Evolutionary conservation across 1,140 invertebrate species (phyloP).

Genomic region (Bombus terrestris): DNA sequence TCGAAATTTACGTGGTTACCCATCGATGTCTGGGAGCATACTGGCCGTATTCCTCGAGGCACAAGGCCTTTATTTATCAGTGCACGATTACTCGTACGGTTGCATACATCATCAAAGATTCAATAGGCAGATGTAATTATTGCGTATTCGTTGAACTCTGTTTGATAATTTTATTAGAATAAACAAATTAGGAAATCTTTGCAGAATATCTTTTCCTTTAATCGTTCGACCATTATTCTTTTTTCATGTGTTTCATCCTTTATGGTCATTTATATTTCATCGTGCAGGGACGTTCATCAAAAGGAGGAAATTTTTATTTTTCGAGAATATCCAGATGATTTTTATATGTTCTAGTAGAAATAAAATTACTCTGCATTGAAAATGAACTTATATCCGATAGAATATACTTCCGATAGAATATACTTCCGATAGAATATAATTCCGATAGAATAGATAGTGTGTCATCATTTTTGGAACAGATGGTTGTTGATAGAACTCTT

Average conservation of each 20-base stretch:
- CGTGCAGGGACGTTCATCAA: not conserved
- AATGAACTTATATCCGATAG: no score
- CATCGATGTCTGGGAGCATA: slow-evolving; percentile 51
- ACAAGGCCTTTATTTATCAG: slow-evolving; percentile 59
- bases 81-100: slow-evolving; percentile 36
- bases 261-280: no score
- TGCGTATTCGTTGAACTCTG: not conserved
- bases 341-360: no score
- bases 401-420: no score
- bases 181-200: not conserved
- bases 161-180: not conserved
- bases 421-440: no score
- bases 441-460: not conserved
- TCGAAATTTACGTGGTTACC: slow-evolving; percentile 24
- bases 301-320: not conserved
- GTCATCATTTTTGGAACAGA: not conserved
- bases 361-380: no score
- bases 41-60: slow-evolving; percentile 45
- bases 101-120: slow-evolving; percentile 41
- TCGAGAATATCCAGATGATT: accelerated
- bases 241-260: not conserved
- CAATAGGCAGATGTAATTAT: not conserved
- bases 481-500: no score
- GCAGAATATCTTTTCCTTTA: not conserved
- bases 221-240: not conserved